A percentile compares a stretch with the other conserved stretches of the same genome.
phyloP scores from a whole-genome alignment of 2,113 vertebrate species.

The Regulus satrapa region DNA sequence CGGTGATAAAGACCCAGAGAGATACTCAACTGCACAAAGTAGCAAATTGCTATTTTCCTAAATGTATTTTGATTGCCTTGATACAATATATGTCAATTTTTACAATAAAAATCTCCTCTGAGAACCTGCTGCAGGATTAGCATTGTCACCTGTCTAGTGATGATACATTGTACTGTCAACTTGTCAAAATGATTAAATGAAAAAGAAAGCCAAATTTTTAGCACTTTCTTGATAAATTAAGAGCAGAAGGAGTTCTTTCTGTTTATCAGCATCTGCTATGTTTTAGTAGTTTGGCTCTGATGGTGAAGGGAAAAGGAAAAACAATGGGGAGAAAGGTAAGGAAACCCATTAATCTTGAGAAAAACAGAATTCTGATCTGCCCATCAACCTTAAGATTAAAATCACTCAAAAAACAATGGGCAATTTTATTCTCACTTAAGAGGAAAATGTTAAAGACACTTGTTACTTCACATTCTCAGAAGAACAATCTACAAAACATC shows the following conservation, averaged over 20 bases:
- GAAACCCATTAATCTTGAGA: not conserved
- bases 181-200: slow-evolving; percentile 61
- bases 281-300: slow-evolving; percentile 1
- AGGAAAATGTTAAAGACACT: not conserved
- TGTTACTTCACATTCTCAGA: not conserved
- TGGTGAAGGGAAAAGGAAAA: not conserved
- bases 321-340: not conserved
- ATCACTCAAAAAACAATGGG: not conserved
- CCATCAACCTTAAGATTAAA: not conserved
- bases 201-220: slow-evolving; percentile 29
- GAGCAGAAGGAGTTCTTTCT: not conserved
- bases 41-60: slow-evolving; percentile 10
- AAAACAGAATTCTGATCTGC: not conserved
- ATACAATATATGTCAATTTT: slow-evolving; percentile 37
- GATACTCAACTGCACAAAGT: not conserved
- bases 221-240: slow-evolving; percentile 24
- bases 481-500: not conserved
- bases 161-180: slow-evolving; percentile 20
- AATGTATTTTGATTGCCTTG: slow-evolving; percentile 18
- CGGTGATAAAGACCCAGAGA: not conserved
- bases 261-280: not conserved
- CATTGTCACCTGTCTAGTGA: slow-evolving; percentile 55
- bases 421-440: not conserved
- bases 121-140: slow-evolving; percentile 44
- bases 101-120: slow-evolving; percentile 42